phyloP scores from a whole-genome alignment of 2,797 vertebrate species.

The Hydrocynus forskahlii region DNA sequence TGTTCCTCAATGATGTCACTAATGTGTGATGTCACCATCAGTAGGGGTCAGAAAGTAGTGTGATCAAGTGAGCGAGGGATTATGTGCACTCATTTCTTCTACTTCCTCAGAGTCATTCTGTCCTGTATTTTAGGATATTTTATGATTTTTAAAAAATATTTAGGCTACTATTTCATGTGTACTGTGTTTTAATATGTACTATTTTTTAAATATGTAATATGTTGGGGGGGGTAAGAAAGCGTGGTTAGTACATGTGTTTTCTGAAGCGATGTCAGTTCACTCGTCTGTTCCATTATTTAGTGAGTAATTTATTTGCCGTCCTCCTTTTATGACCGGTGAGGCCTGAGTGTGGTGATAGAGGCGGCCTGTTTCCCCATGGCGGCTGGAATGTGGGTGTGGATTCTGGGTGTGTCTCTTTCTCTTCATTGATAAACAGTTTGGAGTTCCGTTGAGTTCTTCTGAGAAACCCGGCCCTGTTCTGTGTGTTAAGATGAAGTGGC shows the following conservation, averaged over 20 bases:
- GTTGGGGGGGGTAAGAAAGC: too few species aligned
- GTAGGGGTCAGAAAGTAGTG: conserved; percentile 8
- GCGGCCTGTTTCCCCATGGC: conserved; percentile 47
- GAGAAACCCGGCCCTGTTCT: conserved; percentile 66
- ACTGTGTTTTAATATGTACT: too few species aligned
- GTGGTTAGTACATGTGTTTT: too few species aligned
- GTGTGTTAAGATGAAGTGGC: not conserved
- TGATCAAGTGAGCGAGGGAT: not conserved
- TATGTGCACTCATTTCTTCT: not conserved
- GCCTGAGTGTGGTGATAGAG: not conserved
- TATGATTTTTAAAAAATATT: not conserved
- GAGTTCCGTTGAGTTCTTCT: conserved; percentile 68
- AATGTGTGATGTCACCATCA: conserved; percentile 39
- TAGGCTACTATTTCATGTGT: not conserved
- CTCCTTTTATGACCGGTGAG: too few species aligned
- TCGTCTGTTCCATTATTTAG: not conserved
- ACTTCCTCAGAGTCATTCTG: not conserved
- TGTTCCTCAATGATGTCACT: conserved; percentile 8
- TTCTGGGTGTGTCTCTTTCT: conserved; percentile 45
- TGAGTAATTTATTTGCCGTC: not conserved
- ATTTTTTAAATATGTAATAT: too few species aligned
- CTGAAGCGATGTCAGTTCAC: not conserved
- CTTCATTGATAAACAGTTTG: conserved; percentile 73
- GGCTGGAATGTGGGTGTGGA: conserved; percentile 71
- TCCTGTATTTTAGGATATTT: not conserved